These are phyloP conservation scores for Chaetogeoica ovagalla DNA, from an alignment of 2,888 invertebrate species.

Conservation along the genomic window DNA sequence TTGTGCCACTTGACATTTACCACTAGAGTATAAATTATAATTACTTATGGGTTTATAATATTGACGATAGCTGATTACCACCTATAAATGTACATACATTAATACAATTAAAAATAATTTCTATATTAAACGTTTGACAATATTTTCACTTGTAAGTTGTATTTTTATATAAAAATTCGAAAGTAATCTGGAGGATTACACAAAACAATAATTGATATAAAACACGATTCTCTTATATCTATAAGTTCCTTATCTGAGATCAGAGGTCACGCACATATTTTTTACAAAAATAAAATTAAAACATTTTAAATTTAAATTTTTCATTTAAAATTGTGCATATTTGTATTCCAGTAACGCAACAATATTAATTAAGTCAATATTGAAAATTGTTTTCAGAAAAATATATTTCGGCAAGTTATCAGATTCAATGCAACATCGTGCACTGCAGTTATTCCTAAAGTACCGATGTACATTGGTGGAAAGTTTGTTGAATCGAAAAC, in stretches of 20 bases:
- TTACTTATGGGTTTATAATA: no score
- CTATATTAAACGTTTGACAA: no score
- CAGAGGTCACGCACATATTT: background rate
- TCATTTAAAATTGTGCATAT: background rate
- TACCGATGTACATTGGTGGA: constrained; percentile 94
- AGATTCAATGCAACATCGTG: constrained; percentile 19
- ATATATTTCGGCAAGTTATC: constrained; percentile 27
- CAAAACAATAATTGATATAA: background rate
- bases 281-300: no score
- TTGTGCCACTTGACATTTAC: no score
- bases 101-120: no score
- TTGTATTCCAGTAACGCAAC: background rate
- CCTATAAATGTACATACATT: no score
- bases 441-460: constrained; percentile 66
- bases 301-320: background rate
- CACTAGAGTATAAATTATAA: no score
- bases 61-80: no score
- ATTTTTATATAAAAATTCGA: no score
- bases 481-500: constrained; percentile 84
- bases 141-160: no score
- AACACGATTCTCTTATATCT: background rate
- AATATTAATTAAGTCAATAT: no score
- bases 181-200: background rate
- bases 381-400: constrained; percentile 22
- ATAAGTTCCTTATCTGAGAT: background rate